Evolutionary conservation across 92 coral and sea anemone genomes (phyloP).

Genomic region (Nematostella vectensis): DNA sequence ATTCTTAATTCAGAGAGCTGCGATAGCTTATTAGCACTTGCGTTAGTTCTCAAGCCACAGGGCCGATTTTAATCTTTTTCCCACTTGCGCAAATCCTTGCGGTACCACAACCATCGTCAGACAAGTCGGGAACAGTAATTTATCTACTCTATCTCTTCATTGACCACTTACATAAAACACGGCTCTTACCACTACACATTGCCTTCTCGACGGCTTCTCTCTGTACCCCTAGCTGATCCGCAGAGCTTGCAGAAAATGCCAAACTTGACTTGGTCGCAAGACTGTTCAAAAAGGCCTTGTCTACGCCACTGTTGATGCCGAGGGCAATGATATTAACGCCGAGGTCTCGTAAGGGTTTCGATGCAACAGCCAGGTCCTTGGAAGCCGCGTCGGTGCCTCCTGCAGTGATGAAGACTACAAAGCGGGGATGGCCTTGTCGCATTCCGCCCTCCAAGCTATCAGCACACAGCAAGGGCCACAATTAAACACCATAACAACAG

Average conservation of each 20-base stretch:
- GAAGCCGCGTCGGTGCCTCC: slow-evolving; percentile 45
- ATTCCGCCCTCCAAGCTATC: slow-evolving; percentile 46
- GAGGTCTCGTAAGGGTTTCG: slow-evolving; percentile 32
- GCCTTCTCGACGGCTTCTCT: slow-evolving; percentile 11
- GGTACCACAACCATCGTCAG: no score
- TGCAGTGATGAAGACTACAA: slow-evolving; percentile 41
- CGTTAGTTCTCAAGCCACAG: neutral
- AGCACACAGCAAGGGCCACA: neutral
- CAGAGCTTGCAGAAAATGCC: slow-evolving; percentile 25
- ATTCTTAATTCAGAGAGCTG: no score
- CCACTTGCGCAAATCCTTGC: no score
- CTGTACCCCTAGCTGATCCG: slow-evolving; percentile 13
- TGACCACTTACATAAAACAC: no score
- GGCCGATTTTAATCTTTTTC: neutral
- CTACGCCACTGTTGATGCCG: slow-evolving; percentile 38
- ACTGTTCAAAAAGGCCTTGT: slow-evolving; percentile 25
- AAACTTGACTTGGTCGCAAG: slow-evolving; percentile 31
- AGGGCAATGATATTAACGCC: slow-evolving; percentile 53
- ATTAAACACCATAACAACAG: no score
- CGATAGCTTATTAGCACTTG: no score
- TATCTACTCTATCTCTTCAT: no score
- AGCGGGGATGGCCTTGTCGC: slow-evolving; percentile 57
- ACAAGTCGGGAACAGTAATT: no score
- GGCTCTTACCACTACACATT: slow-evolving; percentile 34
- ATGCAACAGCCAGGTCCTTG: slow-evolving; percentile 23